phyloP scores from a whole-genome alignment of 2,113 vertebrate species.

The Dolichotis patagonum region DNA sequence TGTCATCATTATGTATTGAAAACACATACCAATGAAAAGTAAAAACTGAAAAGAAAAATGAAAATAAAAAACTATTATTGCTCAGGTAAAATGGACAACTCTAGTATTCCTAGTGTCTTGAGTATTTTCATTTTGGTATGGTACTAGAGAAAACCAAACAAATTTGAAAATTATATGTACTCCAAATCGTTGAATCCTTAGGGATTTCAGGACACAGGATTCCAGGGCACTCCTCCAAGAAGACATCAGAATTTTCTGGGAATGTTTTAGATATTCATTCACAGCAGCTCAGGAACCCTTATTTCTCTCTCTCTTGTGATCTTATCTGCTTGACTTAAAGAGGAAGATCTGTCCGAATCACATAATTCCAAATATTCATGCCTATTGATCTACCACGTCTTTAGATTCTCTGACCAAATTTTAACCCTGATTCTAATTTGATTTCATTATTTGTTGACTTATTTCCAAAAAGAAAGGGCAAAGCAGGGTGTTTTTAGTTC shows the following conservation, averaged over 20 bases:
- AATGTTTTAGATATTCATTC: not conserved
- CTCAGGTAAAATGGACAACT: not conserved
- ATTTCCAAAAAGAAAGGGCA: conserved; percentile 7
- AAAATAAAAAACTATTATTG: not conserved
- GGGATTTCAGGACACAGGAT: not conserved
- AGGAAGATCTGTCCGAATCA: not conserved
- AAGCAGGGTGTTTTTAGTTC: not conserved
- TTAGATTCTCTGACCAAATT: not conserved
- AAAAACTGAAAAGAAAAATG: not conserved
- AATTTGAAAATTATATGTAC: not conserved
- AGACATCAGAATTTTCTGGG: not conserved
- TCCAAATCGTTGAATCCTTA: not conserved
- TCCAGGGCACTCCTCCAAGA: not conserved
- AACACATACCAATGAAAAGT: not conserved
- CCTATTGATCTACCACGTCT: not conserved
- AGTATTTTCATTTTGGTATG: not conserved
- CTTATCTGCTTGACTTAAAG: not conserved
- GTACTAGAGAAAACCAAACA: conserved; percentile 16
- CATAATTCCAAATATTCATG: not conserved
- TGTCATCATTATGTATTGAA: not conserved
- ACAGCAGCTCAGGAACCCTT: not conserved
- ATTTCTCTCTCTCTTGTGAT: not conserved
- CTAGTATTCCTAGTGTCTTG: not conserved
- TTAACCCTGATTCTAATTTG: conserved; percentile 30
- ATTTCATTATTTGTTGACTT: conserved; percentile 55